Evolutionary conservation across 2,888 invertebrate genomes (phyloP).

Genomic region (Drosophila acutilabella): DNA sequence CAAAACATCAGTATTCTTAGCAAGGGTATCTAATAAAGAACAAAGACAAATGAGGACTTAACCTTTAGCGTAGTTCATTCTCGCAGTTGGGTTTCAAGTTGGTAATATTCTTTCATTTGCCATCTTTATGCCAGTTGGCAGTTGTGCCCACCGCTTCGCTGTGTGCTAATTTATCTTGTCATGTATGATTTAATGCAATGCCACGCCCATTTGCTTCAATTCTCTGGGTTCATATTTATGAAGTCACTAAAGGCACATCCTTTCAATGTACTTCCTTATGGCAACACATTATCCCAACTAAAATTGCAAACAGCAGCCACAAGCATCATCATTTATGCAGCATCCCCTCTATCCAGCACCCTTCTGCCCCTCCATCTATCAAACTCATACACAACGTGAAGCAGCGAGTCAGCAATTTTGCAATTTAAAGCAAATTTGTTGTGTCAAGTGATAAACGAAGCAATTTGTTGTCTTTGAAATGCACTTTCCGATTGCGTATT

Average conservation of each 20-base stretch:
- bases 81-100: background rate
- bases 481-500: slow-evolving; percentile 39
- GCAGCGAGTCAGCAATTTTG: slow-evolving; percentile 36
- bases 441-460: slow-evolving; percentile 58
- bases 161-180: slow-evolving; percentile 72
- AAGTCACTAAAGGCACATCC: slow-evolving; percentile 49
- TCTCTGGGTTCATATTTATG: slow-evolving; percentile 46
- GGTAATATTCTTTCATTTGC: slow-evolving; percentile 5
- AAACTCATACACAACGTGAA: background rate
- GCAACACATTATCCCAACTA: slow-evolving; percentile 49
- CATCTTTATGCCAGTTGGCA: slow-evolving; percentile 43
- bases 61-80: too few species aligned
- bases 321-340: slow-evolving; percentile 43
- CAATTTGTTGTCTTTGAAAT: slow-evolving; percentile 50
- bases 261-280: slow-evolving; percentile 51
- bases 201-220: slow-evolving; percentile 38
- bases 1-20: too few species aligned
- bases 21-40: too few species aligned
- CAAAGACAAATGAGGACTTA: too few species aligned
- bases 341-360: background rate
- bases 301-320: slow-evolving; percentile 37
- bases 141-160: slow-evolving; percentile 32
- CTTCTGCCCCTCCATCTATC: background rate
- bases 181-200: slow-evolving; percentile 64
- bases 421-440: slow-evolving; percentile 61